These are phyloP conservation scores for Acheta domesticus DNA, from an alignment of 2,888 invertebrate genomes.

Conservation along the genomic window DNA sequence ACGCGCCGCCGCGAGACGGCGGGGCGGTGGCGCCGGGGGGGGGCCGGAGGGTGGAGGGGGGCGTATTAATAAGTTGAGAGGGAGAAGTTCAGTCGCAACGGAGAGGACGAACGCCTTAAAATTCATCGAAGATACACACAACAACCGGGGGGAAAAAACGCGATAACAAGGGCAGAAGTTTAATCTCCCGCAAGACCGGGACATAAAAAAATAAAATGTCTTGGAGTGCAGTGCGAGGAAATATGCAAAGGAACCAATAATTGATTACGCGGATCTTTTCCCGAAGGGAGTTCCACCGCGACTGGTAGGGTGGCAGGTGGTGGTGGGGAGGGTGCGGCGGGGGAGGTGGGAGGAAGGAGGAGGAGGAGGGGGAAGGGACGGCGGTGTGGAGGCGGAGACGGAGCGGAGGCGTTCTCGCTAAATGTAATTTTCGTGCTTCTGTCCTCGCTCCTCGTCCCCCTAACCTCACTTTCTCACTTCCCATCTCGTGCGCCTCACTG, in stretches of 20 bases:
- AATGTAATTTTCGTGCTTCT: too few species aligned
- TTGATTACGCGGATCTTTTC: constrained; percentile 30
- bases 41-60: not conserved
- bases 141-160: not conserved
- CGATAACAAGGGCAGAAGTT: constrained; percentile 18
- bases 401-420: too few species aligned
- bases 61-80: constrained; percentile 18
- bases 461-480: not conserved
- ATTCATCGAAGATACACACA: not conserved
- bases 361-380: too few species aligned
- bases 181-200: constrained; percentile 12
- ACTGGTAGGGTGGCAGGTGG: too few species aligned
- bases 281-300: not conserved
- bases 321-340: too few species aligned
- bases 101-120: not conserved
- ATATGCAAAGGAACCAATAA: constrained; percentile 26
- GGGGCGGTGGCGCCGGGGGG: not conserved
- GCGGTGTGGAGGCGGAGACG: too few species aligned
- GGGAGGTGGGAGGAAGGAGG: too few species aligned
- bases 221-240: not conserved
- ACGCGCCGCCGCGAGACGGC: not conserved
- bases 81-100: not conserved
- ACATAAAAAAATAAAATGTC: constrained; percentile 22
- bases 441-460: not conserved
- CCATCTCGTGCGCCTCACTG: not conserved